Evolutionary conservation across 2,888 invertebrate genomes (phyloP).

Genomic region (Trichacis sp.): DNA sequence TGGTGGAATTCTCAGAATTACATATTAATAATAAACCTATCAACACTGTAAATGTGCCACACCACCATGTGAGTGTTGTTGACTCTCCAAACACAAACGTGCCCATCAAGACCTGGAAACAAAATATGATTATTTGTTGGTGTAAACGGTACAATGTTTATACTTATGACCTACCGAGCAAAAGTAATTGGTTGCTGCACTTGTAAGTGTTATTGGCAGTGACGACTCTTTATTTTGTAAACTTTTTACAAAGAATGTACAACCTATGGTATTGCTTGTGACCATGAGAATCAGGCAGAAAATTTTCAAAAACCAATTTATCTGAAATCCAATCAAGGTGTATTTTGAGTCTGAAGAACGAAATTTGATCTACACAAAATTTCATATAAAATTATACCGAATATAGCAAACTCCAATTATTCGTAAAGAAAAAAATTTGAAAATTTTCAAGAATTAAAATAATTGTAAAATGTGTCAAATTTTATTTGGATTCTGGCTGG

Average conservation of each 20-base stretch:
- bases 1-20: slow-evolving; percentile 36
- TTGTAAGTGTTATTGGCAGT: slow-evolving; percentile 75
- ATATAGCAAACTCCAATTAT: too few species aligned
- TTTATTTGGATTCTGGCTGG: too few species aligned
- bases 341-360: too few species aligned
- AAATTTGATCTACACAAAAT: too few species aligned
- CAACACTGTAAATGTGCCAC: slow-evolving; percentile 78
- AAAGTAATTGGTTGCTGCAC: slow-evolving; percentile 76
- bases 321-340: too few species aligned
- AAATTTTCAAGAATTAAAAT: too few species aligned
- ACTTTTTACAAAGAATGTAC: slow-evolving; percentile 75
- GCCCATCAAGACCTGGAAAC: slow-evolving; percentile 78
- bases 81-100: slow-evolving; percentile 78
- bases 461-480: too few species aligned
- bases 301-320: too few species aligned
- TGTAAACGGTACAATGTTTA: too few species aligned
- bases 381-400: too few species aligned
- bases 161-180: slow-evolving; percentile 77
- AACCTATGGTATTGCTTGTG: slow-evolving; percentile 73
- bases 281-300: slow-evolving; percentile 69
- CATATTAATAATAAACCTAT: slow-evolving; percentile 77
- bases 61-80: slow-evolving; percentile 78
- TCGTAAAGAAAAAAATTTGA: too few species aligned
- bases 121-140: too few species aligned
- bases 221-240: slow-evolving; percentile 74